Evolutionary conservation across 2,113 vertebrate species (phyloP).

Genomic region (Hippocampus guttulatus): DNA sequence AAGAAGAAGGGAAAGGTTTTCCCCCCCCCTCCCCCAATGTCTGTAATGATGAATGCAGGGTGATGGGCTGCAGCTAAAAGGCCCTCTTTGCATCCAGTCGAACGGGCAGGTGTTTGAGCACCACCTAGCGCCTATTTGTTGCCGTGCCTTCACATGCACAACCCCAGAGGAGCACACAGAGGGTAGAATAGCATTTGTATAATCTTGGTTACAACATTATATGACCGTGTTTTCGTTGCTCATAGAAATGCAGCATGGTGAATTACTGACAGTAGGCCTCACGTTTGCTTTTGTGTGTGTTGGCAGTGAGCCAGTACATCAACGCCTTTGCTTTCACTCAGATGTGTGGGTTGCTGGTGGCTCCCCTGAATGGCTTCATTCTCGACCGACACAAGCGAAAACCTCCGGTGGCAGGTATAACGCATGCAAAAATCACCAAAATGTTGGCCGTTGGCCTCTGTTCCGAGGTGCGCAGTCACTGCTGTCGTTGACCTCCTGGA

Average conservation of each 20-base stretch:
- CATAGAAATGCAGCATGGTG: too few species aligned
- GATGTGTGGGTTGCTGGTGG: constrained; percentile 85
- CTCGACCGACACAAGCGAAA: constrained; percentile 81
- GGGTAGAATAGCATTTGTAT: neutral
- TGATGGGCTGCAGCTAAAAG: too few species aligned
- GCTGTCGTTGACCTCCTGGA: too few species aligned
- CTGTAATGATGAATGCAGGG: too few species aligned
- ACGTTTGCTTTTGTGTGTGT: constrained; percentile 6
- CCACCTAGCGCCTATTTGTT: too few species aligned
- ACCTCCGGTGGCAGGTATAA: constrained; percentile 53
- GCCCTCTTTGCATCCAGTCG: too few species aligned
- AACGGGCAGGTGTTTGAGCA: too few species aligned
- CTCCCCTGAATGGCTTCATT: constrained; percentile 88
- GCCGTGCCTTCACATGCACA: neutral
- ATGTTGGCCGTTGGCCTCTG: too few species aligned
- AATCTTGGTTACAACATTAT: neutral
- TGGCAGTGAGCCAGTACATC: constrained; percentile 82
- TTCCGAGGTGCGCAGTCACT: too few species aligned
- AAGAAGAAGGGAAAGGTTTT: too few species aligned
- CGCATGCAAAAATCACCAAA: too few species aligned
- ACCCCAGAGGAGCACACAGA: neutral
- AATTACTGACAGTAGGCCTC: neutral
- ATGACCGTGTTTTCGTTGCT: neutral
- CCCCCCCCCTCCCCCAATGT: too few species aligned
- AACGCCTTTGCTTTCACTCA: constrained; percentile 90